Conservation (phyloP, 2,888 invertebrate genomes). For the Eurytoma californica region DNA sequence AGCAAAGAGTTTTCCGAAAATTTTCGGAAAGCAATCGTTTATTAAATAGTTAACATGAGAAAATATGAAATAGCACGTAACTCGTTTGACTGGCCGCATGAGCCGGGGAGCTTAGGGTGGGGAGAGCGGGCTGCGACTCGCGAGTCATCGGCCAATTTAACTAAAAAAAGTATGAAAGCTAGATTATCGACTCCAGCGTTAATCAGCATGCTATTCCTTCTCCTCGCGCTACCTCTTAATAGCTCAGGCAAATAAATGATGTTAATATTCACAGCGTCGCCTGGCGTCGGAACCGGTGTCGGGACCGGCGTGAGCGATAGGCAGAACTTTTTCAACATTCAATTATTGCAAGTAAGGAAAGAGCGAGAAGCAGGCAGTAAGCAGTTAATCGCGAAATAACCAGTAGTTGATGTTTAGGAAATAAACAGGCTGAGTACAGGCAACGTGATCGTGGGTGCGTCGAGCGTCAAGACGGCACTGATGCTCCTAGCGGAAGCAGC, state of each 20-base stretch:
- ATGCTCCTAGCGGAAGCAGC: conserved; percentile 82
- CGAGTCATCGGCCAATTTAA: no score
- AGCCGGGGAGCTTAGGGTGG: no score
- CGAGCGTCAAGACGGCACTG: conserved; percentile 80
- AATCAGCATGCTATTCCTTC: no score
- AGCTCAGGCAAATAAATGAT: no score
- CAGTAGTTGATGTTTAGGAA: conserved; percentile 4
- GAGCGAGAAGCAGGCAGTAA: not conserved
- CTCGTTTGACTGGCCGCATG: no score
- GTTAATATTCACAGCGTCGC: not conserved
- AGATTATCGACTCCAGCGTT: no score
- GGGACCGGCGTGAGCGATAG: conserved; percentile 13
- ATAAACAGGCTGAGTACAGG: conserved; percentile 64
- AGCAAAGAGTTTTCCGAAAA: not conserved
- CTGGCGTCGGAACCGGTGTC: not conserved
- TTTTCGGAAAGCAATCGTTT: no score
- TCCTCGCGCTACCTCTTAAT: no score
- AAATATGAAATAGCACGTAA: no score
- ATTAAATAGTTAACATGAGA: not conserved
- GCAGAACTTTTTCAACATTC: conserved; percentile 78
- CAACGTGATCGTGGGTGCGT: conserved; percentile 82
- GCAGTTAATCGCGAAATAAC: not conserved
- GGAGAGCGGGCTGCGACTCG: no score
- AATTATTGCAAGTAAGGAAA: conserved; percentile 75
- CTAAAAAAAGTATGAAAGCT: no score